phyloP scores from a whole-genome alignment of 2,888 invertebrate species.

The Metacarcinus magister region DNA sequence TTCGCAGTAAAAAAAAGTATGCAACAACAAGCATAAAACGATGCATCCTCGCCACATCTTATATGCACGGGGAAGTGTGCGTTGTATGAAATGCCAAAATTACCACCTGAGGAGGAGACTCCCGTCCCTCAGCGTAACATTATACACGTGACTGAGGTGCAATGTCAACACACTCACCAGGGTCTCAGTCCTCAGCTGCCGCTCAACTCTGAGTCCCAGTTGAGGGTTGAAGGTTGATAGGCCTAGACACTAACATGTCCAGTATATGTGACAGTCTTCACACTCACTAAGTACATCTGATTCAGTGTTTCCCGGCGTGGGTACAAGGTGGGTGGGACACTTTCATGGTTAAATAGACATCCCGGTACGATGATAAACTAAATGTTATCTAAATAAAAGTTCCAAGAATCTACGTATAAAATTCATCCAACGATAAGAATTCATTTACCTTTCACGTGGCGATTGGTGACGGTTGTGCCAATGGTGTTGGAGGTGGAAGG shows the following conservation, averaged over 20 bases:
- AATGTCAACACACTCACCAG: not conserved
- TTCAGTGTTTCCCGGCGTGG: not conserved
- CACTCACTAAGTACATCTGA: not conserved
- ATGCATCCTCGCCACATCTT: not conserved
- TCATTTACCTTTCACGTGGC: not conserved
- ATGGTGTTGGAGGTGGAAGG: not conserved
- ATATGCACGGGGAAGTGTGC: not conserved
- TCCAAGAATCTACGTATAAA: not conserved
- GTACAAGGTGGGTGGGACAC: not conserved
- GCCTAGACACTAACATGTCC: not conserved
- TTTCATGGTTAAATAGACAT: not conserved
- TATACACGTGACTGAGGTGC: not conserved
- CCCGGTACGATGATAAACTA: not conserved
- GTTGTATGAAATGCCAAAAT: not conserved
- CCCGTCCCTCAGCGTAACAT: not conserved
- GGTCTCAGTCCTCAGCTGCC: not conserved
- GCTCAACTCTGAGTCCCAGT: not conserved
- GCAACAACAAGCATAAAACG: not conserved
- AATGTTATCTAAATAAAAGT: not conserved
- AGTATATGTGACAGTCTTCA: not conserved
- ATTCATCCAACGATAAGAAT: not conserved
- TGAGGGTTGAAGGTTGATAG: not conserved
- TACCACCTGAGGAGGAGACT: not conserved
- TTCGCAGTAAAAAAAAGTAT: not conserved
- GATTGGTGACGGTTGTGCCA: not conserved